Conservation (phyloP, 2,797 vertebrate genomes). For the Danio kyathit region DNA sequence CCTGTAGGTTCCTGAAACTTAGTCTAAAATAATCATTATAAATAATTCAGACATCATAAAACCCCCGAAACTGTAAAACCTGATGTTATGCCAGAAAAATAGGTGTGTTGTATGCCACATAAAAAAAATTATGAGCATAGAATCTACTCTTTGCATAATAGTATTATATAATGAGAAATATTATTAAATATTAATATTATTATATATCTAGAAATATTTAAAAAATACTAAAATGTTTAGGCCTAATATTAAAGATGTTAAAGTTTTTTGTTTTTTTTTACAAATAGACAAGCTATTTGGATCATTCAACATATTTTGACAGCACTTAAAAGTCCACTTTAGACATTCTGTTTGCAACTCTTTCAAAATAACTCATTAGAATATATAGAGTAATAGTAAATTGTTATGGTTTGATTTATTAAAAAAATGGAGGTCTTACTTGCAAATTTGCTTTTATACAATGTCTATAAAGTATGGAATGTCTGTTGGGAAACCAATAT, state of each 20-base stretch:
- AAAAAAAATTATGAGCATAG: background rate
- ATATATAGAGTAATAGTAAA: too few relatives aligned
- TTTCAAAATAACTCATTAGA: too few relatives aligned
- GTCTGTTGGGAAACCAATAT: too few relatives aligned
- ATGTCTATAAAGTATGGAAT: too few relatives aligned
- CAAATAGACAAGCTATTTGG: too few relatives aligned
- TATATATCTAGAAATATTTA: background rate
- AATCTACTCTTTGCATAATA: slow-evolving; percentile 26
- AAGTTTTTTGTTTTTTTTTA: background rate
- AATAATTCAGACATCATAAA: background rate
- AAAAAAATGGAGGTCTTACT: too few relatives aligned
- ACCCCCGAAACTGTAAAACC: background rate
- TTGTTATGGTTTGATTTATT: too few relatives aligned
- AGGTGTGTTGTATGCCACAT: background rate
- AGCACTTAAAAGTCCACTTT: too few relatives aligned
- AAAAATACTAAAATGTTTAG: background rate
- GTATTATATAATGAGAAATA: slow-evolving; percentile 46
- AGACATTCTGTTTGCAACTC: too few relatives aligned
- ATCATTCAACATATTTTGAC: too few relatives aligned
- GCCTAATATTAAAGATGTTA: background rate
- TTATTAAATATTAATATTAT: too few relatives aligned
- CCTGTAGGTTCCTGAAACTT: background rate
- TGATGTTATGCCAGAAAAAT: background rate
- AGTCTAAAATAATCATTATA: background rate
- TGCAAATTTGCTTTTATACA: too few relatives aligned